Evolutionary conservation across 2,113 vertebrate genomes (phyloP), one percentile per base, ranked within the genome.

Genomic region (Trachemys scripta): DNA sequence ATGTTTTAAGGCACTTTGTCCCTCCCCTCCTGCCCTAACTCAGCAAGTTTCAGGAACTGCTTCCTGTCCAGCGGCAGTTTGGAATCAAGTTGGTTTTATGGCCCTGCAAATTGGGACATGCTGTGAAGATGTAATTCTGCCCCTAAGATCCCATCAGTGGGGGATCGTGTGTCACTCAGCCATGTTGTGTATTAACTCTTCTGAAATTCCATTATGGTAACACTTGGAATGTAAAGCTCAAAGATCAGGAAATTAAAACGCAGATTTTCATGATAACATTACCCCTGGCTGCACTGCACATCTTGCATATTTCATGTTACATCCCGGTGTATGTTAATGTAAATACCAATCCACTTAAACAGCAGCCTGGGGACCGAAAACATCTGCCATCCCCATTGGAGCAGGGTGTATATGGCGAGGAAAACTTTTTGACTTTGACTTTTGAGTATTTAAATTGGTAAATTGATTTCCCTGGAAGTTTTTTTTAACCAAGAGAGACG

Each of bases 371-470:
- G 24, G 22, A 9, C 4, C 5, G 59, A 72, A 20, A 6, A 1
- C 51, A 35, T 62, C 49, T 5, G 0, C 0, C 22, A n/a, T 49
- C 35, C 1, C 10, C 2, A 0, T 0, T 2, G 56, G 29, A 11
- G 3, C 0, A 31, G 54, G 78, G 38, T 0, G 2, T 0, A 2
- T 16, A 13, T 80, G 31, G 1, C 72, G 14, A 8, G 2, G 87
- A 90, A 42, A 31, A 16, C 24, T 11, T 17, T 8, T 27, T 2
- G 42, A 42, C 42, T 85, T 83, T 82, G 45, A 5, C 53, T 2
- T 2, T 6, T 2, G 5, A 2, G 4, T 0, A 6, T 0, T 13
- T 29, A 17, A 10, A 1, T 65, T 65, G 31, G 62, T 65, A 65
- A 35, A 4, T 65, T 17, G 16, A 14, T 65, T 65, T 65, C 31